These are phyloP conservation scores for Peromyscus leucopus DNA, from an alignment of 2,113 vertebrate species.

Conservation along the genomic window DNA sequence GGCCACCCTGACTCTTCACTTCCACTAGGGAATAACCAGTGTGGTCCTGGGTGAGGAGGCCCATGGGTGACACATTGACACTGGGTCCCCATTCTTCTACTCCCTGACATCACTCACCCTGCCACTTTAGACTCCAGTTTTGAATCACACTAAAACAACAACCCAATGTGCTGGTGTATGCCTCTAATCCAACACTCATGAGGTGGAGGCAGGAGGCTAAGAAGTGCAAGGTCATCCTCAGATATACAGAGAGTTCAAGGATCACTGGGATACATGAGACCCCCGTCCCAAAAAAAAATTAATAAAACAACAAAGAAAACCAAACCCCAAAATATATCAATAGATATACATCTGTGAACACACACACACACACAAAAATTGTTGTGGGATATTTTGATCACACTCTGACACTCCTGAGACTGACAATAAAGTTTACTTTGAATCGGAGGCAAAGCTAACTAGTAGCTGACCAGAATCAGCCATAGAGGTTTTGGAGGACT, in stretches of 20 bases:
- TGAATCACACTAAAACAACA: neutral
- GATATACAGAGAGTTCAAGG: neutral
- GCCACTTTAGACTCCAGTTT: neutral
- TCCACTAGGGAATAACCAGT: neutral
- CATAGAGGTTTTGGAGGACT: neutral
- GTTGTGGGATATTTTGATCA: neutral
- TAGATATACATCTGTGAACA: neutral
- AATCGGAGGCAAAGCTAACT: neutral
- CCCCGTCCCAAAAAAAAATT: neutral
- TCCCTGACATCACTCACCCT: neutral
- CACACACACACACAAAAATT: neutral
- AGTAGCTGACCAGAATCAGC: neutral
- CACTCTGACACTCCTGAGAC: neutral
- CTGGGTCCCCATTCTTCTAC: neutral
- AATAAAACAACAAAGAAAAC: neutral
- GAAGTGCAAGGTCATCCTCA: neutral
- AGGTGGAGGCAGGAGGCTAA: neutral
- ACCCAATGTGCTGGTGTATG: neutral
- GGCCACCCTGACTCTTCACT: neutral
- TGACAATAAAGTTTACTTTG: neutral
- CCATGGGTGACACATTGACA: rapidly evolving
- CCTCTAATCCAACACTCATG: neutral
- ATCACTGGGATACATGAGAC: neutral
- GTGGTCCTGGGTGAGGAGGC: neutral
- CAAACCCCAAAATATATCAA: neutral